These are phyloP conservation scores for Dendropsophus ebraccatus DNA, from an alignment of 2,113 vertebrate genomes.

Conservation along the genomic window DNA sequence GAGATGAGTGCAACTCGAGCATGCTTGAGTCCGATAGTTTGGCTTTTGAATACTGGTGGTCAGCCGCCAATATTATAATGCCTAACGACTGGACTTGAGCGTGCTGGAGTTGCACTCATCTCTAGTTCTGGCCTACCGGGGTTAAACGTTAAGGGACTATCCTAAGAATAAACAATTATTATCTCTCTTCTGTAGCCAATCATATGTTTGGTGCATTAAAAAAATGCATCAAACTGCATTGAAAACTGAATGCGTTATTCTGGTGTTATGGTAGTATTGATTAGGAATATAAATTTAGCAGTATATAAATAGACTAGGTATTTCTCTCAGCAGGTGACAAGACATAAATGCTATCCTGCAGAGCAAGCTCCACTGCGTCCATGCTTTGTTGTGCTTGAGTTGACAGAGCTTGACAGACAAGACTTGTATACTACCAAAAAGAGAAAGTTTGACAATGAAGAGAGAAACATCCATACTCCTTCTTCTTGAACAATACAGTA, in stretches of 20 bases:
- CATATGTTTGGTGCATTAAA: no score
- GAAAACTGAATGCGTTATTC: not conserved
- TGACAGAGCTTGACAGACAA: constrained; percentile 47
- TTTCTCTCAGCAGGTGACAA: constrained; percentile 38
- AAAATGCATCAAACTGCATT: no score
- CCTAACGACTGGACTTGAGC: no score
- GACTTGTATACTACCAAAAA: constrained; percentile 34
- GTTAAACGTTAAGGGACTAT: no score
- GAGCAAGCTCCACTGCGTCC: constrained; percentile 31
- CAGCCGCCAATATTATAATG: no score
- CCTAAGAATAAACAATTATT: no score
- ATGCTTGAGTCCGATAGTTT: no score
- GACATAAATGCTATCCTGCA: constrained; percentile 23
- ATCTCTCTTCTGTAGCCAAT: no score
- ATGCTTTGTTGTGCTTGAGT: constrained; percentile 36
- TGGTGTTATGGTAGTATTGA: not conserved
- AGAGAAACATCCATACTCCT: not conserved
- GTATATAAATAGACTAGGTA: not conserved
- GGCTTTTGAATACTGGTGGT: no score
- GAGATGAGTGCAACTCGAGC: no score
- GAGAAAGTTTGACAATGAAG: constrained; percentile 20
- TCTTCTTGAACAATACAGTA: not conserved
- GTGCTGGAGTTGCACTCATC: no score
- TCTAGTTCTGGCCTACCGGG: no score
- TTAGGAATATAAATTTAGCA: not conserved